Base-by-base conservation (phyloP, 2,888 invertebrate species). In the Dendrolimus pini region DNA sequence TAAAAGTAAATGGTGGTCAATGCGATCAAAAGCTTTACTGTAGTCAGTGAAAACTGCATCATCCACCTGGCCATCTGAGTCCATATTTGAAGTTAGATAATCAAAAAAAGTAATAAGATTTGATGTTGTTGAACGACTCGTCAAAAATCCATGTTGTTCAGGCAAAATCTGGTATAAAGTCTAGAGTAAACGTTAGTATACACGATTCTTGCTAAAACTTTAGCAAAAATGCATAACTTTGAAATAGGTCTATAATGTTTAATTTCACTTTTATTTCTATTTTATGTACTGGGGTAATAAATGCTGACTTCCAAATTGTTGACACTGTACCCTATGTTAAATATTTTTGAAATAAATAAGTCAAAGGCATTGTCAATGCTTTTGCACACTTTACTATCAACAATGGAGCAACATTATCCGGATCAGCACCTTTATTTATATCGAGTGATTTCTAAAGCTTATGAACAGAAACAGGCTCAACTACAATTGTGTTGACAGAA, bases 111-210 rank as follows among this genome's bases (percentile, higher is more conserved):
- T 42, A 8, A 42, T 8, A 42, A 42, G 42, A 9, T 42, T 42
- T 42, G 42, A 42, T 8, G 42, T 42, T 9, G 42, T 42, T 9
- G 42, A 42, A 10, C 54, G 53, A 13, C n/a, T 57, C 12, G 52
- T 58, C 0, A 66, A 7, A 53, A 68, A 67, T 1, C 67, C 65
- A 41, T 67, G 65, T 41, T 65, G 68, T 52, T 60, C 59, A n/a
- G 54, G 14, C 1, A 54, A 58, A 18, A 65, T 58, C 2, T 54
- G 52, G 13, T 41, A n/a, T 10, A 2, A 2, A 42, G 42, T 42
- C 1, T 2, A 10, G 42, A 42, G 42, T 42, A 42, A 42, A 42
- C 10, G 10, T 42, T 8, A 6, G 41, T 42, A 47, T 62, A 57
- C 2, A 65, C 57, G 9, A 65, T 58, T 54, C 58, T 61, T 55